A percentile compares a stretch with the other conserved stretches of the same genome.
These are phyloP conservation scores for Machimus rusticus DNA, from an alignment of 2,888 invertebrate genomes.

Conservation along the genomic window DNA sequence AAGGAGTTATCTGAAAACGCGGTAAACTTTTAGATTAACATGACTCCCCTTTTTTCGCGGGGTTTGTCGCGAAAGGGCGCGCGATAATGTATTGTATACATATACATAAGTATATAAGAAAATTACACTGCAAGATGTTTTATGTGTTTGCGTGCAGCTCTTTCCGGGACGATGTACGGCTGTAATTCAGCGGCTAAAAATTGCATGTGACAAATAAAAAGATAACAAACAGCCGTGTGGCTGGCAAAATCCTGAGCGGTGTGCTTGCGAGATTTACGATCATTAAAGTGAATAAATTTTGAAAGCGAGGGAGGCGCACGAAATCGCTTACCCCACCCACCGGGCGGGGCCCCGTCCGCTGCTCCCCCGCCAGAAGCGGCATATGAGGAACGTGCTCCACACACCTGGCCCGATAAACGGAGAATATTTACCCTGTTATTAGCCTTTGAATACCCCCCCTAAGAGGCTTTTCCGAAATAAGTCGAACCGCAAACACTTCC, in stretches of 20 bases:
- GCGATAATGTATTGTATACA: background rate
- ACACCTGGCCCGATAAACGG: background rate
- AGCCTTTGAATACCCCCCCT: conserved; percentile 35
- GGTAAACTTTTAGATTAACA: conserved; percentile 8
- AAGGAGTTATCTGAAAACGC: background rate
- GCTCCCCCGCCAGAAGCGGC: background rate
- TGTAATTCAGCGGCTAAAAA: conserved; percentile 32
- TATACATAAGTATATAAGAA: background rate
- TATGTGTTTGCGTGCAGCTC: conserved; percentile 24
- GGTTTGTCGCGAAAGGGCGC: background rate
- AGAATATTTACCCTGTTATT: conserved; percentile 40
- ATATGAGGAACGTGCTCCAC: background rate
- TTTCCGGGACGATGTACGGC: background rate
- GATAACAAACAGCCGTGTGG: conserved; percentile 5
- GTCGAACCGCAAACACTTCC: conserved; percentile 36
- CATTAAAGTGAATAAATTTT: conserved; percentile 30
- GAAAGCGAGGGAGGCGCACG: conserved; percentile 1
- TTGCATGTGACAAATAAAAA: conserved; percentile 35
- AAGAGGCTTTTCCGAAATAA: conserved; percentile 39
- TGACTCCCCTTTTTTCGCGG: background rate
- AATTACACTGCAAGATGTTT: background rate
- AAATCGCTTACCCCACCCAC: background rate
- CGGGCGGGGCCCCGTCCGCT: background rate
- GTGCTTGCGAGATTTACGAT: conserved; percentile 19
- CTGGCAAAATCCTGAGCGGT: background rate